Conservation (phyloP, 2,888 invertebrate species). For the Harpalus rubripes region DNA sequence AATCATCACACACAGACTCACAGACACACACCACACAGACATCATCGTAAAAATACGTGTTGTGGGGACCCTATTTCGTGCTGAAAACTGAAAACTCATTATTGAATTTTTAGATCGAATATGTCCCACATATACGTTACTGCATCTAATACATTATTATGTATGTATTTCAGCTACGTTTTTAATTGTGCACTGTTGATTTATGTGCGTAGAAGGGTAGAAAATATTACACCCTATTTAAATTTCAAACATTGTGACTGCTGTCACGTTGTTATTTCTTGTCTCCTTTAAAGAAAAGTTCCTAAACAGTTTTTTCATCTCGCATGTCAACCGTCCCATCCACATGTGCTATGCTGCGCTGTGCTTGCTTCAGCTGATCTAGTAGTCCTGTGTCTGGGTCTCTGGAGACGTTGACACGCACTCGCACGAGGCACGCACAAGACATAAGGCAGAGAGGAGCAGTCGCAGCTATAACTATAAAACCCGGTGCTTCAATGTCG, state of each 20-base stretch:
- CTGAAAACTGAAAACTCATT: no score
- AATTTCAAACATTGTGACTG: not conserved
- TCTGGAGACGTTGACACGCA: not conserved
- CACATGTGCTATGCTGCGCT: not conserved
- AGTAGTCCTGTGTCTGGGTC: not conserved
- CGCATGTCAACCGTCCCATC: not conserved
- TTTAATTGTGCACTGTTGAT: not conserved
- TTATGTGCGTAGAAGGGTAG: not conserved
- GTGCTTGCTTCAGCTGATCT: not conserved
- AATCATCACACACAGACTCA: no score
- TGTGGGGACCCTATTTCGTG: no score
- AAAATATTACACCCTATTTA: not conserved
- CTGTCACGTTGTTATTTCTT: not conserved
- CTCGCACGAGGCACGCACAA: not conserved
- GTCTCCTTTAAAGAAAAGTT: not conserved
- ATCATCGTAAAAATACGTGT: no score
- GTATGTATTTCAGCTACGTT: not conserved
- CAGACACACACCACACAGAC: no score
- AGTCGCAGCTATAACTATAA: not conserved
- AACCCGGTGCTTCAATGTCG: not conserved
- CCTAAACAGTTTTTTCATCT: conserved; percentile 2
- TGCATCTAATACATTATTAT: no score
- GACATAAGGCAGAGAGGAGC: not conserved
- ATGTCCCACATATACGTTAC: no score
- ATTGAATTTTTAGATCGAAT: no score